These are phyloP conservation scores for Rousettus leschenaultii DNA, from an alignment of 2,113 vertebrate genomes.

Conservation along the genomic window DNA sequence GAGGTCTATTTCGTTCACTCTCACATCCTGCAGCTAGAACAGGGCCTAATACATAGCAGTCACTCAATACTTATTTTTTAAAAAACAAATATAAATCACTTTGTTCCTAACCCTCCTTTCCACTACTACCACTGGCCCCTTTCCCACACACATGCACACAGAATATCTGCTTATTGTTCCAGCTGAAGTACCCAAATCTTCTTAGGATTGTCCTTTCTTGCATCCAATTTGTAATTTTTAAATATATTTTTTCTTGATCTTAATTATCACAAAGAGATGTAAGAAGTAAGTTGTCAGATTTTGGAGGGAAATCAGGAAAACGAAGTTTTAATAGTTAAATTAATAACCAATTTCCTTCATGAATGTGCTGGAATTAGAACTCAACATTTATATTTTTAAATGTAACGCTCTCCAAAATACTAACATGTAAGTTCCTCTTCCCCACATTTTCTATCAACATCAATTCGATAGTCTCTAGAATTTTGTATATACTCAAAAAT, in stretches of 20 bases:
- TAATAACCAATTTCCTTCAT: not conserved
- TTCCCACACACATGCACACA: not conserved
- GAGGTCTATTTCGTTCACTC: not conserved
- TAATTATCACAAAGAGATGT: not conserved
- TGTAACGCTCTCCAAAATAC: not conserved
- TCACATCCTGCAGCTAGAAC: not conserved
- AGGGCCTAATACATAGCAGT: not conserved
- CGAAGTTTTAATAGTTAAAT: not conserved
- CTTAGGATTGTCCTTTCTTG: not conserved
- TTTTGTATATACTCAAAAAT: not conserved
- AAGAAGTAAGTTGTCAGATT: not conserved
- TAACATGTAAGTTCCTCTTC: not conserved
- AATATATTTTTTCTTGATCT: not conserved
- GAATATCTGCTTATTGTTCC: rapidly evolving
- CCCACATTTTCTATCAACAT: not conserved
- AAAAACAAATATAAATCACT: not conserved
- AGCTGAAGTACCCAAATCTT: not conserved
- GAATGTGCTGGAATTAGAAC: not conserved
- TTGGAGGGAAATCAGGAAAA: not conserved
- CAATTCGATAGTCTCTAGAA: not conserved
- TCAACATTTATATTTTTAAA: not conserved
- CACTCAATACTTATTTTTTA: not conserved
- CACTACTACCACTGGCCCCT: rapidly evolving
- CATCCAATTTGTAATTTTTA: not conserved
- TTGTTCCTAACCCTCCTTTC: not conserved